Conservation (phyloP, 2,113 vertebrate species). For the Callorhinus ursinus region DNA sequence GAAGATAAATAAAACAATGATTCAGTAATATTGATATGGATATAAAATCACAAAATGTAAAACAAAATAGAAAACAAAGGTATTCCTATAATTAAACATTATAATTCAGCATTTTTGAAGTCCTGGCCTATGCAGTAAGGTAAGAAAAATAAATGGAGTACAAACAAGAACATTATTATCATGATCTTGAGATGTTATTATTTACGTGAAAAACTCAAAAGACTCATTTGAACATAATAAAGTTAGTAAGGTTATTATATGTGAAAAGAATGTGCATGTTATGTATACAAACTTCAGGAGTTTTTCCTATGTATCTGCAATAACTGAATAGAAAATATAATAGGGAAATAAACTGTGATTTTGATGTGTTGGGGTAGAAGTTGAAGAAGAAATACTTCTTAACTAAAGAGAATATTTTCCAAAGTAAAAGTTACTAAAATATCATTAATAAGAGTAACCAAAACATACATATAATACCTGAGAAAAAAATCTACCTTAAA, state of each 20-base stretch:
- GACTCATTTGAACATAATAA: background rate
- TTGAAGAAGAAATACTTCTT: background rate
- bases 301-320: background rate
- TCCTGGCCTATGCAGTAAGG: background rate
- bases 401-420: background rate
- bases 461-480: background rate
- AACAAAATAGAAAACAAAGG: background rate
- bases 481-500: background rate
- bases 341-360: background rate
- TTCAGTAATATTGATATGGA: background rate
- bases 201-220: background rate
- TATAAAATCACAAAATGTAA: constrained; percentile 2
- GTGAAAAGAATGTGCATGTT: background rate
- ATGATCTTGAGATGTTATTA: background rate
- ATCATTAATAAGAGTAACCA: background rate
- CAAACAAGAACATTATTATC: background rate
- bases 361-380: background rate
- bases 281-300: background rate
- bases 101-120: background rate
- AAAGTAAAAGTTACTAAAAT: background rate
- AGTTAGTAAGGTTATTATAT: background rate
- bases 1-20: background rate
- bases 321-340: constrained; percentile 34
- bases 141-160: constrained; percentile 1
- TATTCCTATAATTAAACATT: background rate